Conservation (phyloP, 2,888 invertebrate genomes). For the Tetragnatha montana region DNA sequence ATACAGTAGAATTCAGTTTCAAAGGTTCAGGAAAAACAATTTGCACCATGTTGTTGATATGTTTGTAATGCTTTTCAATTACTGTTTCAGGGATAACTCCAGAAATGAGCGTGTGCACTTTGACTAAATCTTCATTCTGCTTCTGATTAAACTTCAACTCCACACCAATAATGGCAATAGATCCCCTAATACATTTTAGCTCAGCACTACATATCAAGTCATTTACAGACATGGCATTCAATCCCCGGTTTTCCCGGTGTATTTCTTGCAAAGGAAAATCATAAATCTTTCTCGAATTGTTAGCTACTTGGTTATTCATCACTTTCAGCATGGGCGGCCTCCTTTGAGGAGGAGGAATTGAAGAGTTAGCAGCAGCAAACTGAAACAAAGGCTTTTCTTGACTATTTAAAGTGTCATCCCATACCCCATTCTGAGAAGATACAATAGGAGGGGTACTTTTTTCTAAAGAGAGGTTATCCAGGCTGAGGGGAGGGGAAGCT, state of each 20-base stretch:
- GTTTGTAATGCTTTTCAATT: neutral
- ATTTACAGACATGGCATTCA: neutral
- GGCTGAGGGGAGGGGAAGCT: neutral
- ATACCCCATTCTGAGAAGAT: neutral
- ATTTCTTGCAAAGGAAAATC: constrained; percentile 36
- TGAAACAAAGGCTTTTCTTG: constrained; percentile 13
- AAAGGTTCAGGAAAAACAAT: constrained; percentile 1
- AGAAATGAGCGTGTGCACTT: neutral
- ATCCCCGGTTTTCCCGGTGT: neutral
- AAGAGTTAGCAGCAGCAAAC: neutral
- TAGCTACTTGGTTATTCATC: neutral
- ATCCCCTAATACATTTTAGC: neutral
- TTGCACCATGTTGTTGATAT: neutral
- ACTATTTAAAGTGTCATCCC: neutral
- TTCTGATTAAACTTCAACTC: constrained; percentile 12
- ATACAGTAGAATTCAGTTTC: neutral
- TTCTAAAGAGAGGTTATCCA: neutral
- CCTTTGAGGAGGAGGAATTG: neutral
- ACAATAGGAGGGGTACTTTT: neutral
- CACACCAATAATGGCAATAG: constrained; percentile 35
- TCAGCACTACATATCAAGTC: constrained; percentile 33
- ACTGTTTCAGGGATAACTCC: neutral
- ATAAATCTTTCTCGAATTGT: neutral
- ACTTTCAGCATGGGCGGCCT: constrained; percentile 31
- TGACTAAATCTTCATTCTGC: neutral